Evolutionary conservation across 92 coral and sea anemone species (phyloP).

Genomic region (Porites cylindrica): DNA sequence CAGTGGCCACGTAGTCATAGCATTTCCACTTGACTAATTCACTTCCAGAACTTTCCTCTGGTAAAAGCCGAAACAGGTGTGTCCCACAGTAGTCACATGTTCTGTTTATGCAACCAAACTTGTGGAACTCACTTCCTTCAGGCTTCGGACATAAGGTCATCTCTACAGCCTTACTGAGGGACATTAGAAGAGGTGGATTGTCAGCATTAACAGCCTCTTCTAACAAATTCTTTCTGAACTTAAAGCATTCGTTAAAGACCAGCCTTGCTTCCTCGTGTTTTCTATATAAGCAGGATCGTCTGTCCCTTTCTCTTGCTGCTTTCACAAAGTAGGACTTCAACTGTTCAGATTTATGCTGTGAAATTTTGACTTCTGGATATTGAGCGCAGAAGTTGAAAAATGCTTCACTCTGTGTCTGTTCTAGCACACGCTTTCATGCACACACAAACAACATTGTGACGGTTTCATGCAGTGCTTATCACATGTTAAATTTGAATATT

Average conservation of each 20-base stretch:
- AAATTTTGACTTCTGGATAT: constrained; percentile 46
- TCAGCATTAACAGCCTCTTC: not conserved
- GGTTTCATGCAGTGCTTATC: too few species aligned
- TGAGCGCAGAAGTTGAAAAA: constrained; percentile 23
- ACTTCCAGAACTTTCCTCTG: constrained; percentile 40
- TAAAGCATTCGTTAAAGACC: constrained; percentile 38
- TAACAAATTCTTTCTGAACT: constrained; percentile 36
- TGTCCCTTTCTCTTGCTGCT: constrained; percentile 47
- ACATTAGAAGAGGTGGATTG: not conserved
- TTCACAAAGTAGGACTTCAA: constrained; percentile 49
- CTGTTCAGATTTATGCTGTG: constrained; percentile 41
- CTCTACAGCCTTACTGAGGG: constrained; percentile 39
- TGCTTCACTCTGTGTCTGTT: constrained; percentile 17
- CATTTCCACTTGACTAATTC: constrained; percentile 40
- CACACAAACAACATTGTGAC: too few species aligned
- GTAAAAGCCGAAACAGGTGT: constrained; percentile 15
- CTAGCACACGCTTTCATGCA: constrained; percentile 32
- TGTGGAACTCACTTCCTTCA: constrained; percentile 56
- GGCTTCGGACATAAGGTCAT: constrained; percentile 45
- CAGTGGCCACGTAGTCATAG: constrained; percentile 44
- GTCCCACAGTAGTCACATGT: constrained; percentile 53
- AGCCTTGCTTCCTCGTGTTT: constrained; percentile 50
- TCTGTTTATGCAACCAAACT: constrained; percentile 28
- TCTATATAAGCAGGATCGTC: constrained; percentile 53
- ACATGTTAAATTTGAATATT: too few species aligned